Evolutionary conservation across 2,797 vertebrate species (phyloP).

Genomic region (Poecilia velifera): DNA sequence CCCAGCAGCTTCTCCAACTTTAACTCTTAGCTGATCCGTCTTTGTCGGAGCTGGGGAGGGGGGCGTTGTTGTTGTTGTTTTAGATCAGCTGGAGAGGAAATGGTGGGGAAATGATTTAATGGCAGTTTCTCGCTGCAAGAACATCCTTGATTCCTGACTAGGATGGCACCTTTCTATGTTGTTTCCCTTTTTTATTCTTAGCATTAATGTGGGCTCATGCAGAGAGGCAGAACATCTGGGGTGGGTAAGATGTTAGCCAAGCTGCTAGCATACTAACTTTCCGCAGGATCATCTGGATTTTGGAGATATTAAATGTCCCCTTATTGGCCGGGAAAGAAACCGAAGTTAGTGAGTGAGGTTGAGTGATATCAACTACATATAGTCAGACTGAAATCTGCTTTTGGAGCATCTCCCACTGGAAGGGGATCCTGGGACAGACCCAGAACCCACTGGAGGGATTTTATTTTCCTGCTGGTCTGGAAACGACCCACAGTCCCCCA

Average conservation of each 20-base stretch:
- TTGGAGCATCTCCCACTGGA: background rate
- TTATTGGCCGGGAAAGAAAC: background rate
- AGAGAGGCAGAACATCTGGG: background rate
- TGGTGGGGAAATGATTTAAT: background rate
- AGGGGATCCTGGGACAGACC: background rate
- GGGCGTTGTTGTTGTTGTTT: background rate
- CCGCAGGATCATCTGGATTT: background rate
- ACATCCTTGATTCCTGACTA: background rate
- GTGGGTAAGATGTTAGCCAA: background rate
- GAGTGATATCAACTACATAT: background rate
- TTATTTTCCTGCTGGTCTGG: background rate
- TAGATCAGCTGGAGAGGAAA: background rate
- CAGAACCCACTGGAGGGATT: background rate
- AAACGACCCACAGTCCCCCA: background rate
- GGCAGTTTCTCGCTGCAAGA: background rate
- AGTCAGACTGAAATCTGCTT: background rate
- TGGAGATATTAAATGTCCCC: background rate
- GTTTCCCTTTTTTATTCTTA: background rate
- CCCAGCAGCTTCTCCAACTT: background rate
- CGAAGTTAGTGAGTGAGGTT: background rate
- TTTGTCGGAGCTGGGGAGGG: background rate
- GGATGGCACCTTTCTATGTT: background rate
- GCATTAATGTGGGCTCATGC: background rate
- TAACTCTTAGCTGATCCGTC: background rate
- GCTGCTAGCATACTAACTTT: background rate